Base-by-base conservation (phyloP, 2,797 vertebrate species). In the Rhabdophis nuchalis region DNA sequence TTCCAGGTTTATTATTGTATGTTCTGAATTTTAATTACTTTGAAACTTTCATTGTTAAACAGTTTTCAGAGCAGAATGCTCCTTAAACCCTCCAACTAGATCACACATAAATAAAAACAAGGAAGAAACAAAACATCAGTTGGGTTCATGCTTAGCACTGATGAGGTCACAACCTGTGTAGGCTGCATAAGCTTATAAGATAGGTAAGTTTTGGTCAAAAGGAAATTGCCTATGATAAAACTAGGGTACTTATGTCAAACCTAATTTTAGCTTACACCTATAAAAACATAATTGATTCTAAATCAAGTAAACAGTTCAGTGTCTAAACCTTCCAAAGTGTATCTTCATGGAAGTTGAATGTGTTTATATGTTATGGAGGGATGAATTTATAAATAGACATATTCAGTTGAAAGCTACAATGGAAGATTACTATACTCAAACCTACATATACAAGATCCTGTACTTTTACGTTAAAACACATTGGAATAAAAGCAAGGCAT, bases 211-310 rank as follows among this genome's bases (percentile, higher is more conserved):
- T 91, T 94, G 56, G n/a, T 94, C 50, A 2, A 61, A 16, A 36
- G 52, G 60, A 64, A 91, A 77, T 92, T 92, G 93, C 68, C 93
- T 96, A 94, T 94, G 93, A 86, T 94, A 91, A 92, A 93, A 94
- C 41, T 86, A 20, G 13, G 32, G 29, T 93, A 90, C 41, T 93
- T 87, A 41, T 41, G 93, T 93, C 92, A 94, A 95, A 46, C 27
- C 58, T 94, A 94, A 96, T 96, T 95, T 94, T 92, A 94, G 90
- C 86, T 92, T 95, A 85, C 57, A 36, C 10, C 11, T 1, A 93
- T 92, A 88, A 86, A 91, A 94, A 56, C 25, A 50, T 94, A 95
- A 93, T 94, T 77, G 1, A 92, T 91, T 92, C 57, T 16, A 93
- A 92, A 95, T 32, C 94, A 90, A 92, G 7, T 20, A 11, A 93